Conservation (phyloP, 2,113 vertebrate species). For the Oreochromis spilurus region DNA sequence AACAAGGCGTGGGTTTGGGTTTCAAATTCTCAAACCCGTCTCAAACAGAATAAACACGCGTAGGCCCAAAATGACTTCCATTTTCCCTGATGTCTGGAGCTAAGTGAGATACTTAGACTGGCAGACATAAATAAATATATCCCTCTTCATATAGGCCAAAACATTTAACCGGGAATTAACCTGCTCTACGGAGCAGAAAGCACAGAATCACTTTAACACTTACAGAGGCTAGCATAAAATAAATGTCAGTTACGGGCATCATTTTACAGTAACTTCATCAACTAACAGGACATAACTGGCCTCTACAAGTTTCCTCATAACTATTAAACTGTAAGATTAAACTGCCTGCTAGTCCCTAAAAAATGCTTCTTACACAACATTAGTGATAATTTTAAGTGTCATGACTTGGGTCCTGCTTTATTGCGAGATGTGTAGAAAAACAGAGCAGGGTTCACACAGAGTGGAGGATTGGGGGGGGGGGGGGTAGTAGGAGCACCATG, state of each 20-base stretch:
- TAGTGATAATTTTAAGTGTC: background rate
- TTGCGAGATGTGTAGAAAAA: background rate
- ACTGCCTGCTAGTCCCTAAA: background rate
- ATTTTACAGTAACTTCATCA: background rate
- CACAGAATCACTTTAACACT: background rate
- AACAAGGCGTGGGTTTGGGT: constrained; percentile 28
- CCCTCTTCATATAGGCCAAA: background rate
- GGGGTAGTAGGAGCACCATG: background rate
- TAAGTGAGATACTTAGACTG: constrained; percentile 10
- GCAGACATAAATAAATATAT: constrained; percentile 3
- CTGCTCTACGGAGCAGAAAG: background rate
- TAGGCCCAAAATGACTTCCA: constrained; percentile 18
- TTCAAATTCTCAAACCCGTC: constrained; percentile 29
- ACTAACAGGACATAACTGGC: background rate
- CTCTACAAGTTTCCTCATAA: background rate
- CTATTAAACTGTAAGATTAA: background rate
- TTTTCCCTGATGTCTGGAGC: constrained; percentile 23
- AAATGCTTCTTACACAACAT: background rate
- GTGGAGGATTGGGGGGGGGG: background rate
- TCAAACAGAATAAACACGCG: constrained; percentile 27
- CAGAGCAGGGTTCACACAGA: background rate
- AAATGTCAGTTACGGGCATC: background rate
- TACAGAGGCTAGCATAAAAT: background rate
- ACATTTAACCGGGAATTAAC: background rate
- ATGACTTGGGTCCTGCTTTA: background rate